Base-by-base conservation (phyloP, 2,888 invertebrate species). In the Heliconius sara region DNA sequence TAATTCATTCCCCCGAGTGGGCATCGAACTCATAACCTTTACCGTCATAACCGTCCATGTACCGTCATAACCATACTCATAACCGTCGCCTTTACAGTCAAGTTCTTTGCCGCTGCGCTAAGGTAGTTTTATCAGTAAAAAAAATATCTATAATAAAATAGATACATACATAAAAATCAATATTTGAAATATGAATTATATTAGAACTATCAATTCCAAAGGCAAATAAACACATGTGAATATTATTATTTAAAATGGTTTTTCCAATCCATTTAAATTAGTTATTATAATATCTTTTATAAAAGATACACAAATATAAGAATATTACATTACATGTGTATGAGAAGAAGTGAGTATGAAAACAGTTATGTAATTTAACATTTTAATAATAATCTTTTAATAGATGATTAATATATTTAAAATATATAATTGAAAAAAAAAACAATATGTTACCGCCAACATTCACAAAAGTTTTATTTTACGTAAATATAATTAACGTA, bases 401-500 rank as follows among this genome's bases (percentile, higher is more conserved):
- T 30, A 30, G 30, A 30, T 30, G 30, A 30, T 30, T 27, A 27
- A 63, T 25, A 63, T 63, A 25, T 25, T 63, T 12, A 63, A 65
- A 5, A 65, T 1, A 27, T 13, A 65, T 63, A 25, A n/a, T n/a
- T 25, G 1, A 0, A 63, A 12, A 9, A n/a, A 25, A 12, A n/a
- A 3, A 1, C 25, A 12, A 67, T 60, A 57, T 22, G 73, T 68
- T 43, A 34, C 19, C 22, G 30, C 57, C 63, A 79, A 71, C 52
- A 81, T 65, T 76, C 39, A 74, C 25, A 77, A 73, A 57, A 52
- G 5, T 22, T 34, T n/a, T 47, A 27, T 39, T 39, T 68, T 52
- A 39, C 19, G 27, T 70, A 71, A 79, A 79, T 71, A 60, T 60
- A 67, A 76, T 72, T 76, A 79, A 72, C 39, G n/a, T 81, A 81